phyloP scores from a whole-genome alignment of 2,113 vertebrate species.

The Cygnus buccinator region DNA sequence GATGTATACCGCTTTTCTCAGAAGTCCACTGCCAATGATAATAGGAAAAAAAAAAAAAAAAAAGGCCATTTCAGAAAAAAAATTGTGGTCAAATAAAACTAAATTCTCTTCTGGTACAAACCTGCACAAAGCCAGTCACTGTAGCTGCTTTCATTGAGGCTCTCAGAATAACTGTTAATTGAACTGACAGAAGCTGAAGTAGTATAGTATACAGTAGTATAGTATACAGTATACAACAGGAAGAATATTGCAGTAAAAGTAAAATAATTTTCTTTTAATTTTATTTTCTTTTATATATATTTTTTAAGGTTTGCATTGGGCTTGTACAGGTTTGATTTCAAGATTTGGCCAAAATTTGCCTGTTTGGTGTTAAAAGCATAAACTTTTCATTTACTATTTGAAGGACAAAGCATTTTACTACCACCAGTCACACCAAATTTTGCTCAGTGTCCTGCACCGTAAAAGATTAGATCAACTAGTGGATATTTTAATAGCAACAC shows the following conservation, averaged over 20 bases:
- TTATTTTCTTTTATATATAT: too few relatives aligned
- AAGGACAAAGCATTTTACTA: neutral
- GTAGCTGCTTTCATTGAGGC: neutral
- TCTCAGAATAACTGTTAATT: neutral
- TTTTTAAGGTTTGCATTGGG: neutral
- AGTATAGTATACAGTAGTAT: neutral
- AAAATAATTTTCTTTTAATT: neutral
- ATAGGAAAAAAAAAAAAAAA: too few relatives aligned
- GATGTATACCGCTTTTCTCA: neutral
- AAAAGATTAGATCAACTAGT: neutral
- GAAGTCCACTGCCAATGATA: neutral
- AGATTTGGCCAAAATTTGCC: neutral
- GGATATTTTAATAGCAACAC: neutral
- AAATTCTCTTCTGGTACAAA: neutral
- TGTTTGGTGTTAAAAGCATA: neutral
- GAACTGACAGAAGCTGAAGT: neutral
- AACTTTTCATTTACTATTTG: neutral
- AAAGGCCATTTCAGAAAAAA: too few relatives aligned
- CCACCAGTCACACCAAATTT: neutral
- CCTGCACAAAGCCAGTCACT: neutral
- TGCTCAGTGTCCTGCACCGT: neutral
- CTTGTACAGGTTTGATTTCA: accelerated
- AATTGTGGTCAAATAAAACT: neutral
- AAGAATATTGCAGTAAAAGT: neutral
- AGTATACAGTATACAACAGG: neutral